Evolutionary conservation across 1,140 invertebrate species (phyloP).

Genomic region (Dendrolimus punctatus): DNA sequence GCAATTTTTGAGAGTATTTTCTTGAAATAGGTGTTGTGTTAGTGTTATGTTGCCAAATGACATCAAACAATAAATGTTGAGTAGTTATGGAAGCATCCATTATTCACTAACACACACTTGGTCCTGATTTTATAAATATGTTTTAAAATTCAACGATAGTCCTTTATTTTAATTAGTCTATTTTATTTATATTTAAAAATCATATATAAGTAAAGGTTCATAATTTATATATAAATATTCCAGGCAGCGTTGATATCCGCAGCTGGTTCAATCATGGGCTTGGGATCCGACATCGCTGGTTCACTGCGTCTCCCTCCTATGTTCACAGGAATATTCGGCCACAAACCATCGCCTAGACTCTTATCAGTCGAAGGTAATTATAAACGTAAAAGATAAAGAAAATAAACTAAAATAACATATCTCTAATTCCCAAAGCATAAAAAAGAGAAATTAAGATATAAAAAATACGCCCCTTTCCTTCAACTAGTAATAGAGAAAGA

Average conservation of each 20-base stretch:
- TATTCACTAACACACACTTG: too few species aligned
- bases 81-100: too few species aligned
- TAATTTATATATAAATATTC: constrained; percentile 11
- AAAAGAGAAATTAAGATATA: too few species aligned
- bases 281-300: constrained; percentile 90
- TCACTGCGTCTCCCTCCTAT: constrained; percentile 88
- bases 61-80: too few species aligned
- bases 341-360: constrained; percentile 81
- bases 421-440: neutral
- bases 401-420: neutral
- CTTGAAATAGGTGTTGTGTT: too few species aligned
- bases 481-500: too few species aligned
- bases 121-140: too few species aligned
- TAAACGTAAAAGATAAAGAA: neutral
- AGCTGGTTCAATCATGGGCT: constrained; percentile 84
- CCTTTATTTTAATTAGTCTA: too few species aligned
- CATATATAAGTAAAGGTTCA: neutral
- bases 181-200: neutral
- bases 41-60: too few species aligned
- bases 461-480: too few species aligned
- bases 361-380: constrained; percentile 70
- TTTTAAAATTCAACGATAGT: too few species aligned
- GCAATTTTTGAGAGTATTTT: too few species aligned
- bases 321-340: constrained; percentile 90
- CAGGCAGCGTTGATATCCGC: constrained; percentile 78